phyloP scores from a whole-genome alignment of 2,888 invertebrate species.

The Phanerotoma sp. region DNA sequence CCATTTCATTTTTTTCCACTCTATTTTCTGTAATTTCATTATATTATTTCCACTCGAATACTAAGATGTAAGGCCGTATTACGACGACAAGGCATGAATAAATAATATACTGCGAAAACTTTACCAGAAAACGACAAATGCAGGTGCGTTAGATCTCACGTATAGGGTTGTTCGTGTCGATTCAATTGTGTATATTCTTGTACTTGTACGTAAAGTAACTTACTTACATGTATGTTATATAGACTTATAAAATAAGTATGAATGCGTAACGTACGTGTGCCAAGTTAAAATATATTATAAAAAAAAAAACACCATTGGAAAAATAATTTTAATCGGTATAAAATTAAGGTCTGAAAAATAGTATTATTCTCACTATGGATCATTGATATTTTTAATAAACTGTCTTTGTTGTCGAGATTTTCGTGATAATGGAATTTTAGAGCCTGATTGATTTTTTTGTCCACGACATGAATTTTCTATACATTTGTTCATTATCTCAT shows the following conservation, averaged over 20 bases:
- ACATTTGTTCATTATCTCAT: no score
- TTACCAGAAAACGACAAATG: slow-evolving; percentile 22
- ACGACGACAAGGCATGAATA: slow-evolving; percentile 30
- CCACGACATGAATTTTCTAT: neutral
- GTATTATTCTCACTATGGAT: slow-evolving; percentile 29
- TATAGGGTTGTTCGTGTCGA: slow-evolving; percentile 11
- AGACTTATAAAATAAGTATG: neutral
- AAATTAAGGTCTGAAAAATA: slow-evolving; percentile 27
- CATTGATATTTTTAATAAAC: slow-evolving; percentile 1
- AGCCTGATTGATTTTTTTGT: neutral
- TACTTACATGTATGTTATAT: neutral
- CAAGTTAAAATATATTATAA: no score
- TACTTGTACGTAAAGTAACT: neutral
- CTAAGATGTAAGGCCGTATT: slow-evolving; percentile 14
- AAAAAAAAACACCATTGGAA: no score
- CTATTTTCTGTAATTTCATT: no score
- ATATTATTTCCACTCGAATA: neutral
- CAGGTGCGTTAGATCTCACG: slow-evolving; percentile 36
- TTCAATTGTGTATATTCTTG: slow-evolving; percentile 8
- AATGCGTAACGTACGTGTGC: neutral
- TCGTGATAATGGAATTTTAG: slow-evolving; percentile 5
- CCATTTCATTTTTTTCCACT: no score
- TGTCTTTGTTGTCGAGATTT: slow-evolving; percentile 5
- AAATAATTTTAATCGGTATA: slow-evolving; percentile 18
- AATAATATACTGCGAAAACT: slow-evolving; percentile 28